phyloP scores from a whole-genome alignment of 2,797 vertebrate genomes.

The Petrocephalus sullivani region DNA sequence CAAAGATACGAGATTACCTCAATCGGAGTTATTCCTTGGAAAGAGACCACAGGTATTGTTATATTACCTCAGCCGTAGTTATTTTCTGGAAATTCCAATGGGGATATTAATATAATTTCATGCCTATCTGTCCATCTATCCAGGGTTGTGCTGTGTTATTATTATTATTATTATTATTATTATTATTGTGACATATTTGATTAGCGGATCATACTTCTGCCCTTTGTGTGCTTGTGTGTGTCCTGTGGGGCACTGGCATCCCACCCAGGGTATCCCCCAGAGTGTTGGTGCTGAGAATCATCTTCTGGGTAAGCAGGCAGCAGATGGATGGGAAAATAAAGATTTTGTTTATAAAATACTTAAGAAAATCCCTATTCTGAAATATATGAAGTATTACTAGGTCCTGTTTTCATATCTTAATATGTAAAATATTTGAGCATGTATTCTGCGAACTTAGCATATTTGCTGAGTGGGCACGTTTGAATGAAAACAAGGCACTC shows the following conservation, averaged over 20 bases:
- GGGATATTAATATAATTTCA: background rate
- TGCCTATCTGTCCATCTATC: background rate
- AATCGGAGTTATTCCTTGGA: background rate
- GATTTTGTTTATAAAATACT: background rate
- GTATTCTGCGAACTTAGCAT: background rate
- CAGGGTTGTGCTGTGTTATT: background rate
- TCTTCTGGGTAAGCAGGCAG: background rate
- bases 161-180: background rate
- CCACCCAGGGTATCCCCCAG: background rate
- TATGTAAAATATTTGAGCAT: background rate
- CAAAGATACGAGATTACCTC: background rate
- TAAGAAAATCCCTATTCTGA: background rate
- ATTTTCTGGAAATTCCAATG: background rate
- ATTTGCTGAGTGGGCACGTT: background rate
- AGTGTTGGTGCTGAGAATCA: background rate
- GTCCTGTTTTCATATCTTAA: background rate
- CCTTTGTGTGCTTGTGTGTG: background rate
- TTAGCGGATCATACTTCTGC: background rate
- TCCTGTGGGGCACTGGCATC: background rate
- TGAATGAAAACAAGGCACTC: background rate
- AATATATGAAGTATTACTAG: background rate
- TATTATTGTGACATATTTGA: background rate
- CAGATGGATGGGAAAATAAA: background rate
- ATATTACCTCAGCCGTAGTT: too few relatives aligned
- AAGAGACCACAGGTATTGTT: background rate